Base-by-base conservation (phyloP, 2,888 invertebrate species). In the Pycnomerus fuliginosus region DNA sequence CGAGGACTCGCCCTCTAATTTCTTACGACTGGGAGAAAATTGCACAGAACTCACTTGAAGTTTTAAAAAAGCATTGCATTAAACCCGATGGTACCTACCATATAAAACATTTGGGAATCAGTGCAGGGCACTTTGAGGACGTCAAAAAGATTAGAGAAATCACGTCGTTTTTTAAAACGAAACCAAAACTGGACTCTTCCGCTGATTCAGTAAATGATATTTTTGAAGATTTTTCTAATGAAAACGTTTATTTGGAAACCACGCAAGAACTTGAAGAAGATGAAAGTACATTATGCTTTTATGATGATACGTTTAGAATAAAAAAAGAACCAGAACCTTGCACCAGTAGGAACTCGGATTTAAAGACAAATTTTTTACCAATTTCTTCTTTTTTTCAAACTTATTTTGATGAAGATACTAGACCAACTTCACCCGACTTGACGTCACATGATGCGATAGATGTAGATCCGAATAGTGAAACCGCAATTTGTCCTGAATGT, bases 111-210 rank as follows among this genome's bases (percentile, higher is more conserved):
- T 70, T 91, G 11, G 86, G 88, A 0, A 76, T 91, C n/a, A 87
- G 85, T 62, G 87, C 84, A 8, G 83, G 86, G 0, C 89, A 90
- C 67, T 91, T 91, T 70, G 83, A 84, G 67, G 79, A 82, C 31
- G 69, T 71, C 39, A 78, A 77, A 48, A 80, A 79, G 65, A 76
- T 74, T 3, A 52, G 48, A 29, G 59, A 58, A 16, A 68, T 68
- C 12, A 55, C 63, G 13, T 55, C 60, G 13, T 65, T 62, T 58
- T 67, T 68, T 45, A 3, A 40, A 38, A 20, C 23, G 32, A 35
- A 33, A 34, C 13, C 30, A 17, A 13, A 41, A 23, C n/a, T 12
- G 24, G n/a, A n/a, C n/a, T n/a, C n/a, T n/a, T n/a, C n/a, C n/a
- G n/a, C n/a, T n/a, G n/a, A n/a, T n/a, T n/a, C n/a, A n/a, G n/a